These are phyloP conservation scores for Anisognathus igniventris DNA, from an alignment of 2,797 vertebrate genomes.

Conservation along the genomic window DNA sequence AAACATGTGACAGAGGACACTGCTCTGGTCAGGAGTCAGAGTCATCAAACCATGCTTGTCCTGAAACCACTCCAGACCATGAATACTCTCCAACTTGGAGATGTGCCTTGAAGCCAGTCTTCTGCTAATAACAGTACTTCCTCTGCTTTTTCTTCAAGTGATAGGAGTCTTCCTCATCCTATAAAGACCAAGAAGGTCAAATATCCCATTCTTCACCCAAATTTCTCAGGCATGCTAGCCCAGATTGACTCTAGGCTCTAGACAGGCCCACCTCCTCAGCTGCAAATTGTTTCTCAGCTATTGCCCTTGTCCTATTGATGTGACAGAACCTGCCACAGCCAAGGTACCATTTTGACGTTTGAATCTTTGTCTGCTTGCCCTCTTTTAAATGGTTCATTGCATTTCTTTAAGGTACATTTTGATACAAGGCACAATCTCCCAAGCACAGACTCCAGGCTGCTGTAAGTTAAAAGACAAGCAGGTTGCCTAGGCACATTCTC, in stretches of 20 bases:
- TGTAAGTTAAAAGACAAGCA: neutral
- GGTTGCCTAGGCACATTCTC: neutral
- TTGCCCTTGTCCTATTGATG: conserved; percentile 10
- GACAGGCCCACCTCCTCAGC: neutral
- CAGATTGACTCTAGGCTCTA: neutral
- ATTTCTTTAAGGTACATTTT: conserved; percentile 25
- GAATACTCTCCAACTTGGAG: neutral
- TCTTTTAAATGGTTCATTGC: conserved; percentile 13
- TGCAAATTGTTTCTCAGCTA: conserved; percentile 8
- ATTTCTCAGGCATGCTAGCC: neutral
- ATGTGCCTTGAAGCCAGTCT: neutral
- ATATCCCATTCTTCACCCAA: neutral
- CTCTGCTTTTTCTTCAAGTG: neutral
- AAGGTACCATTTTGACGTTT: conserved; percentile 15
- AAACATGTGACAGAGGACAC: neutral
- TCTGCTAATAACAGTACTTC: neutral
- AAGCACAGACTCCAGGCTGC: neutral
- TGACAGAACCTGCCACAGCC: neutral
- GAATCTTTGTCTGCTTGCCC: conserved; percentile 32
- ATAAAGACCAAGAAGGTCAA: neutral
- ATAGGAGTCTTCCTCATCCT: neutral
- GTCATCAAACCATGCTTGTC: neutral
- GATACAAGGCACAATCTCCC: neutral
- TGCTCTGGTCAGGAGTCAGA: neutral
- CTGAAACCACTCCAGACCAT: neutral